Base-by-base conservation (phyloP, 2,888 invertebrate species). In the Leucophenga montana region DNA sequence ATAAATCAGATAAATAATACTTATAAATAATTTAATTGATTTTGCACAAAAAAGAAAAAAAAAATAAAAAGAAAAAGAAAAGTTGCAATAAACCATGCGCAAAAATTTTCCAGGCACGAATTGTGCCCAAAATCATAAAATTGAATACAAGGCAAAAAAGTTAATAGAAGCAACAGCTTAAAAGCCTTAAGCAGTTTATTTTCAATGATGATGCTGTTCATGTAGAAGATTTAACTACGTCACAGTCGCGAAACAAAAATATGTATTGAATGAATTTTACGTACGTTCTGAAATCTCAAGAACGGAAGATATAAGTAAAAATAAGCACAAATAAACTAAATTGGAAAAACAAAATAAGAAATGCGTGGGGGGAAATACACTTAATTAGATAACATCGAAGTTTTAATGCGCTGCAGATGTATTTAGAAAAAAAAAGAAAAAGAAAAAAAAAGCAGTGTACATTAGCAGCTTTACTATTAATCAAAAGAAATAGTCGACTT, bases 221-320 rank as follows among this genome's bases (percentile, higher is more conserved):
- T 77, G 74, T 74, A 71, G 76, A 74, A 70, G 76, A 77, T 77
- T 74, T 72, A 70, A 65, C 78, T 71, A 82, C 84, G 84, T 83
- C 80, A 82, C 78, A 78, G 82, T 83, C 80, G 80, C 78, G 77
- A 77, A 75, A 73, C 74, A 72, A 75, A 27, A 3, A 27, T 27
- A 27, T 27, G 4, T 27, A 27, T 27, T 27, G 27, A n/a, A 50
- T 16, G 4, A n/a, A 50, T 50, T 50, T 50, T 16, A 50, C 27
- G 50, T 50, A 16, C 39, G 39, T 39, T 39, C 11, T 1, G 8
- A 39, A 39, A 11, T 39, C 39, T 39, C 9, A 39, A 39, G 39
- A 39, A 39, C 39, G 39, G 50, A 50, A 50, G 13, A 67, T 80
- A 82, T 78, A 78, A 76, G 80, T 80, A 73, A 72, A 67, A 27